Conservation (phyloP, 2,113 vertebrate genomes). For the Plotosus lineatus region DNA sequence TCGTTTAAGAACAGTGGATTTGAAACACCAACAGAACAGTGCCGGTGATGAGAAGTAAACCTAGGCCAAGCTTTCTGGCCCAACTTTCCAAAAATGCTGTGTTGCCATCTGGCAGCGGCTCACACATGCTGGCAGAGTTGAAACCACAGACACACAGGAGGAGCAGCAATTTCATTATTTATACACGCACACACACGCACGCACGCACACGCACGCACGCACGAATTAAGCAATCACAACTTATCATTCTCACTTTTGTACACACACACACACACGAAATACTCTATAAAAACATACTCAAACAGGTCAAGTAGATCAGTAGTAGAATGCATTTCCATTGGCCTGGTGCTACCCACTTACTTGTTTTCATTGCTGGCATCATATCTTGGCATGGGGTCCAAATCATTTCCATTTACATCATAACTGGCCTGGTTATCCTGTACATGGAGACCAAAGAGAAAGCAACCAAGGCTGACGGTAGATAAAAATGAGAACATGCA, state of each 20-base stretch:
- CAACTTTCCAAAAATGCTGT: conserved; percentile 64
- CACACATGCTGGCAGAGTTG: conserved; percentile 47
- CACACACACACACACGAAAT: conserved; percentile 8
- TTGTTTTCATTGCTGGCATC: conserved; percentile 99
- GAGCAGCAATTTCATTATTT: conserved; percentile 38
- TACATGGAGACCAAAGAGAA: conserved; percentile 55
- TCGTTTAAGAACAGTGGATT: background rate
- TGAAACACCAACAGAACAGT: conserved; percentile 31
- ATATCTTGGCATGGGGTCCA: conserved; percentile 97
- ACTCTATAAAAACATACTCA: conserved; percentile 21
- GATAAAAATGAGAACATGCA: background rate
- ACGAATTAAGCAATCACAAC: no score
- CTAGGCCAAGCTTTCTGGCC: conserved; percentile 64
- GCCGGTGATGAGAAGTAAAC: conserved; percentile 57
- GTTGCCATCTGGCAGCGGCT: conserved; percentile 59
- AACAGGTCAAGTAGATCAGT: conserved; percentile 3
- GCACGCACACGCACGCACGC: conserved; percentile 31
- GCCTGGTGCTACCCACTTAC: conserved; percentile 74
- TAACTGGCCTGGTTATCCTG: conserved; percentile 95
- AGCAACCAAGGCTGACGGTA: background rate
- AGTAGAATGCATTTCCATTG: background rate
- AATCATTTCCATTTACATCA: conserved; percentile 96
- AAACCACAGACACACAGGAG: conserved; percentile 38
- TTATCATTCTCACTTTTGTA: background rate
- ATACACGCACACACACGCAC: conserved; percentile 33